Evolutionary conservation across 2,888 invertebrate species (phyloP).

Genomic region (Lepidocyrtinus sp.): DNA sequence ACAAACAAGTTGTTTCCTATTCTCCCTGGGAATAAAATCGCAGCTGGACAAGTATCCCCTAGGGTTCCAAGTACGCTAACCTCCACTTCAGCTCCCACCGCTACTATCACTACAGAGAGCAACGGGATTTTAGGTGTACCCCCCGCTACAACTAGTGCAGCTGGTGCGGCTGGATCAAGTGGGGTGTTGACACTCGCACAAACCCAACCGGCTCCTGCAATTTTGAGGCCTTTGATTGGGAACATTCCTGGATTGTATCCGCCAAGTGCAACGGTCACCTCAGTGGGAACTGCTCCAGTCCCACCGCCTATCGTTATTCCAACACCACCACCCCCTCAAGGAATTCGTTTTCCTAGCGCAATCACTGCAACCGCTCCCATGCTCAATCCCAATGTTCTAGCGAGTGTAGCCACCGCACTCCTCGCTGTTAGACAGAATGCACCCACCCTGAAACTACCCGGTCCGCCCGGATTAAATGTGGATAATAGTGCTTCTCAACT

Average conservation of each 20-base stretch:
- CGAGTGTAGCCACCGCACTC: conserved; percentile 64
- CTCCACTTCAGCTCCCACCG: background rate
- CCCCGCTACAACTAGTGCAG: background rate
- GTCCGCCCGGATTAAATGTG: background rate
- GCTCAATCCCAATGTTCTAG: conserved; percentile 57
- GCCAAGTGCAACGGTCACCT: conserved; percentile 45
- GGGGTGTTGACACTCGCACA: conserved; percentile 19
- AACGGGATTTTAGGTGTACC: too few relatives aligned
- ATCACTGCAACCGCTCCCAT: conserved; percentile 21
- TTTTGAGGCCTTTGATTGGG: conserved; percentile 51
- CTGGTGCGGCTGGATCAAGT: background rate
- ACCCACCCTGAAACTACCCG: conserved; percentile 22
- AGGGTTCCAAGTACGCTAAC: conserved; percentile 6
- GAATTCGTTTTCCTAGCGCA: conserved; percentile 15
- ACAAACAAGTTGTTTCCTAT: background rate
- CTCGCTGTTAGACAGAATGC: conserved; percentile 41
- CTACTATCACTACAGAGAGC: background rate
- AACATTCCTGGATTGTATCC: conserved; percentile 59
- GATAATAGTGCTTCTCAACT: conserved; percentile 25
- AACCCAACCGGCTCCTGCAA: conserved; percentile 24
- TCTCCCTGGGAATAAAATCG: conserved; percentile 24
- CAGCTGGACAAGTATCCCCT: conserved; percentile 13
- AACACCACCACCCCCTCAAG: conserved; percentile 49
- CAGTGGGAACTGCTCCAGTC: conserved; percentile 41
- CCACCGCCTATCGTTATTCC: conserved; percentile 58